These are phyloP conservation scores for Busseola fusca DNA, from an alignment of 2,888 invertebrate species.

Conservation along the genomic window DNA sequence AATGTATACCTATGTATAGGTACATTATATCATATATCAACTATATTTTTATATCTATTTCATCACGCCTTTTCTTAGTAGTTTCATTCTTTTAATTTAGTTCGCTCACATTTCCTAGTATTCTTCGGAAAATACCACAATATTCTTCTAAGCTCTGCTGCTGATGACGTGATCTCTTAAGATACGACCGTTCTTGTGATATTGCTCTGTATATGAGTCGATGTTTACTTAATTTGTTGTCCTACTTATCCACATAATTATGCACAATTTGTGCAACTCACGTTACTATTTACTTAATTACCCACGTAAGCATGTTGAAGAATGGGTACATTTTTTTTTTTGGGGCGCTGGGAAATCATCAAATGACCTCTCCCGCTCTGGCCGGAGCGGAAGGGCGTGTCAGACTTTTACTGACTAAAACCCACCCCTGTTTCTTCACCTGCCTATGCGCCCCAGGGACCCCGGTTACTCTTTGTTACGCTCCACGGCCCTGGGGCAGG, in stretches of 20 bases:
- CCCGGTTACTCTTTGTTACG: too few relatives aligned
- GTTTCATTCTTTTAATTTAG: background rate
- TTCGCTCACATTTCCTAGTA: conserved; percentile 10
- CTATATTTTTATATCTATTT: background rate
- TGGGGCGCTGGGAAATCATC: too few relatives aligned
- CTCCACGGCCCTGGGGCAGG: too few relatives aligned
- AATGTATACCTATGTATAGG: background rate
- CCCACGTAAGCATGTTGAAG: conserved; percentile 11
- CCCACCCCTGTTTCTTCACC: too few relatives aligned
- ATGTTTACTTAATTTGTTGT: conserved; percentile 19
- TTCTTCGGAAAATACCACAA: conserved; percentile 30
- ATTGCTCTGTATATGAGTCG: conserved; percentile 23
- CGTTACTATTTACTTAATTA: conserved; percentile 7
- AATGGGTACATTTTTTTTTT: background rate
- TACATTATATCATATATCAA: background rate
- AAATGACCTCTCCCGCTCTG: too few relatives aligned
- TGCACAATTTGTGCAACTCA: conserved; percentile 27
- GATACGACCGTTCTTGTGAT: conserved; percentile 19
- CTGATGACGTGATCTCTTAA: conserved; percentile 34
- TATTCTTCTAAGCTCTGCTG: conserved; percentile 31
- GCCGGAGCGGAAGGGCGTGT: too few relatives aligned
- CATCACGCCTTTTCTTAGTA: background rate
- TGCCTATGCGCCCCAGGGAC: too few relatives aligned
- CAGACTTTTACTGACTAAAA: too few relatives aligned
- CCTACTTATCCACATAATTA: conserved; percentile 27